Evolutionary conservation across 2,888 invertebrate genomes (phyloP), one percentile per base, ranked within the genome.

Genomic region (Oscheius onirici): DNA sequence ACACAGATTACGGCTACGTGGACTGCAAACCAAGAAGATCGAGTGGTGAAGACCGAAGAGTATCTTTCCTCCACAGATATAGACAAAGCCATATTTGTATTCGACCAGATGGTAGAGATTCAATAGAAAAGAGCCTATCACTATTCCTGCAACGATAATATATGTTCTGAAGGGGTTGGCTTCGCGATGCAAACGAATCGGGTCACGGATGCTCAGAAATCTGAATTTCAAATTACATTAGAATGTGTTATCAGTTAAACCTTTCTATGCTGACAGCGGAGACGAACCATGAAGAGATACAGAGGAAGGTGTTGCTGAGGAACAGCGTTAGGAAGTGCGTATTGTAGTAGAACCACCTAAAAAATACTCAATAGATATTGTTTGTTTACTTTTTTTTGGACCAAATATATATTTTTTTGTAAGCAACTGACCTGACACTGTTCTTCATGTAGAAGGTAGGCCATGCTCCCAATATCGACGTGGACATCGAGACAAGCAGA

Each of bases 271-370:
- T 63, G 51, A 70, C 54, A 3, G 63, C 61, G 10, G 70, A 63
- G n/a, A 70, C 70, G 28, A 70, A 54, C 70, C 70, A 70, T 1
- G 70, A 70, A 10, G 70, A 70, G 11, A 70, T 61, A 20, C 70
- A 63, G 3, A 70, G 54, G 41, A 70, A 70, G 1, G 44, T 55
- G 44, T 70, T 70, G 28, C 34, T 55, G 17, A 63, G 28, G 26
- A 26, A 63, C 26, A 70, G 41, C 10, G 44, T 63, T 3, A 70
- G 28, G 13, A 63, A 54, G 20, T 70, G 70, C 15, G 63, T 63
- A 13, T 52, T 44, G 40, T 69, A 69, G 20, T 58, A 69, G 60
- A 69, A 60, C 60, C 58, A 60, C 40, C 69, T 69, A 40, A 1
- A 24, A 49, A 22, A n/a, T 15, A 11, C 17, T n/a, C n/a, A n/a